phyloP scores from a whole-genome alignment of 1,140 invertebrate genomes.

The Drosophila pectinifera region DNA sequence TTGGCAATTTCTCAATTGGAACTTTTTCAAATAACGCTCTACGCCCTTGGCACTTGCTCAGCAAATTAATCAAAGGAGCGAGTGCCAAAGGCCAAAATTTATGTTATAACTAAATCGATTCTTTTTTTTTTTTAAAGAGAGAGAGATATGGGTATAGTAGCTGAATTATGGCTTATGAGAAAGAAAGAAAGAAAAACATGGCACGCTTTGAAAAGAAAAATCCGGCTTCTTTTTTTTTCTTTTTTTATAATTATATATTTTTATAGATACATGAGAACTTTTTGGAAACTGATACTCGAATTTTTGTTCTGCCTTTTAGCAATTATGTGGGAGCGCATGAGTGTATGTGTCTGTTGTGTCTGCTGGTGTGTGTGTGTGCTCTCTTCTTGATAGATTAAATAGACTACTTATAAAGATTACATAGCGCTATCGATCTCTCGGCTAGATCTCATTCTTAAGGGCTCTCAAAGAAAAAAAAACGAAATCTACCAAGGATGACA shows the following conservation, averaged over 20 bases:
- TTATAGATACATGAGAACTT: conserved; percentile 32
- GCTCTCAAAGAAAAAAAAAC: conserved; percentile 73
- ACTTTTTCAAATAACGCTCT: conserved; percentile 78
- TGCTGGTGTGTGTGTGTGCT: conserved; percentile 36
- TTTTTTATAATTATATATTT: conserved; percentile 28
- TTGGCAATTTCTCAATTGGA: conserved; percentile 45
- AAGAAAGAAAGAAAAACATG: conserved; percentile 65
- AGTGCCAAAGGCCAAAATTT: conserved; percentile 23
- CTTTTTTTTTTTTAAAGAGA: conserved; percentile 52
- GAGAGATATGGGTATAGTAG: conserved; percentile 40
- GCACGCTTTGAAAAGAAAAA: conserved; percentile 61
- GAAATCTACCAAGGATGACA: neutral
- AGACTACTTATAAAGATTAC: conserved; percentile 64
- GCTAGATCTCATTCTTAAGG: conserved; percentile 56
- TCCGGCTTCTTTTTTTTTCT: conserved; percentile 28
- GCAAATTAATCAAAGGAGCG: conserved; percentile 3
- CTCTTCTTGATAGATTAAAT: conserved; percentile 43
- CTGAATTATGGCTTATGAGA: conserved; percentile 42
- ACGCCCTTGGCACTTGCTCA: conserved; percentile 16
- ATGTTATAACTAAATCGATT: conserved; percentile 18
- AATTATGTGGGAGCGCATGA: conserved; percentile 41
- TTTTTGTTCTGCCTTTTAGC: conserved; percentile 32
- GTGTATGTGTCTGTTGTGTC: conserved; percentile 8
- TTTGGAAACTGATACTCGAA: conserved; percentile 47
- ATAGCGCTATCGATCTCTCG: conserved; percentile 40